Evolutionary conservation across 2,888 invertebrate genomes (phyloP), one percentile per base, ranked within the genome.

Genomic region (Pteria penguin): DNA sequence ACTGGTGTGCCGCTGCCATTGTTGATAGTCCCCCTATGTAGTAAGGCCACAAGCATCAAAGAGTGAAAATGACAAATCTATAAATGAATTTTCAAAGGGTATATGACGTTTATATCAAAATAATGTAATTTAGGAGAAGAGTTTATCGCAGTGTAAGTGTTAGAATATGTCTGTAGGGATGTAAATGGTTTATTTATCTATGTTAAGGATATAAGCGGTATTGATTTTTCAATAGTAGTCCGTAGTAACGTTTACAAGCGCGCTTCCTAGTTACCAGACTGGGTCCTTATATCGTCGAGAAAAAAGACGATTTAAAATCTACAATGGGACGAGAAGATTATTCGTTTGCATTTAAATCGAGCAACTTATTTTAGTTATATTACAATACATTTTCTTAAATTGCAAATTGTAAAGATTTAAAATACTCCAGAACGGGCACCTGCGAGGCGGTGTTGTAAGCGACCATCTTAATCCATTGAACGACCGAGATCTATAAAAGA

Each of bases 1-100:
- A 89, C 58, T 86, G 85, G 27, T 83, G 79, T 22, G 88, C 77
- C 32, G 89, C 86, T 66, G 87, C 84, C 87, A 87, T 88, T 60
- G 29, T 79, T 27, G 24, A 26, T 3, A 26, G 52, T 5, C 24
- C 14, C 36, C 29, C 24, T 36, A 5, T 11, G 14, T 14, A 36
- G 45, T 11, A 22, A 3, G 26, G 63, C 32, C 36, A 31, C 33
- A 26, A 26, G 5, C 45, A 5, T 36, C 8, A 11, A 5, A 36
- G 5, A 11, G 5, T 11, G 5, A 11, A 36, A 36, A 36, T 36
- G 5, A 5, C 45, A 36, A 36, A 36, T 36, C 14, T 36, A 14
- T 36, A 36, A 36, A 36, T 14, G 5, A 36, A 36, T n/a, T n/a
- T n/a, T n/a, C n/a, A n/a, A n/a, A n/a, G n/a, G n/a, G n/a, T n/a